Base-by-base conservation (phyloP, 2,797 vertebrate species). In the Agapornis canus region DNA sequence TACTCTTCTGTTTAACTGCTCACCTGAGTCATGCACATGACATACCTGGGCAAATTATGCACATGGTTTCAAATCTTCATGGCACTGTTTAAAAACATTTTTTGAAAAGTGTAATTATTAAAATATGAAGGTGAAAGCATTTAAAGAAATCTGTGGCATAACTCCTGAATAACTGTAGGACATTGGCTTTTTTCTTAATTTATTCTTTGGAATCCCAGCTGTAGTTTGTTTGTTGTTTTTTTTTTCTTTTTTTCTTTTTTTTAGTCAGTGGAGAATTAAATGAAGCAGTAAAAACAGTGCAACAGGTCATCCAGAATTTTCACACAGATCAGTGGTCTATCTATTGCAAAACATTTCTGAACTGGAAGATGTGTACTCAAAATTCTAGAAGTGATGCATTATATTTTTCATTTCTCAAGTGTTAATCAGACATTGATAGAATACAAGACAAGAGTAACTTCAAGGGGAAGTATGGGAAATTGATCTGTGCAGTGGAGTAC, bases 61-160 rank as follows among this genome's bases (percentile, higher is more conserved):
- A 26, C 27, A 72, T 91, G 57, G 59, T 87, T 78, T 87, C 76
- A 92, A 95, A 97, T 88, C 75, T 95, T 94, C 88, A 92, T 92
- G 95, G 94, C 95, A 95, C 94, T 95, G 83, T 92, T 96, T 86
- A 89, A 86, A 96, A 97, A 96, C 73, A 80, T 83, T 94, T 94
- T 94, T 91, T 95, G 94, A 86, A 13, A n/a, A 93, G 91, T 73
- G 35, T 92, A 90, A 91, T 93, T 91, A 83, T 84, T 97, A 83
- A 86, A 48, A 80, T 54, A 60, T 29, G 65, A 91, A 82, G 68
- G 79, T 95, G 20, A 39, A 52, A 86, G 48, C 83, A 73, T 93
- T 89, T 89, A 42, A 83, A 91, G 57, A 89, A 68, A 78, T 87
- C 80, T 80, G 5, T 72, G 70, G 25, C 82, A 29, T 61, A 17